These are phyloP conservation scores for Noctua janthina DNA, from an alignment of 2,888 invertebrate genomes.

Conservation along the genomic window DNA sequence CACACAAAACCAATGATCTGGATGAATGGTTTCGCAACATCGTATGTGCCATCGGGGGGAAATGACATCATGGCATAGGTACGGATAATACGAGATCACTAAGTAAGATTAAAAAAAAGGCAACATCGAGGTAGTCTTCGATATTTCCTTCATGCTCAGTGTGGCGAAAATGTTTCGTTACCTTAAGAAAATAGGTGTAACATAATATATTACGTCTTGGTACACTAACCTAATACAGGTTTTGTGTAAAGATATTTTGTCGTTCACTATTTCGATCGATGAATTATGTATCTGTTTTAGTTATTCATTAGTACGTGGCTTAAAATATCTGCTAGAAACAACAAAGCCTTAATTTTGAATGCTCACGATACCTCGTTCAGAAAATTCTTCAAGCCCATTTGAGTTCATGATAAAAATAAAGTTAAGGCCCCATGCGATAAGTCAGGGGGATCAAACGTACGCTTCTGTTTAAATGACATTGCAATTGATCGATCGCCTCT, in stretches of 20 bases:
- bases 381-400: slow-evolving; percentile 12
- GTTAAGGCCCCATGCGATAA: slow-evolving; percentile 64
- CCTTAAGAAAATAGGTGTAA: slow-evolving; percentile 42
- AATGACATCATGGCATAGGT: slow-evolving; percentile 45
- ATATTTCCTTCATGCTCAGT: slow-evolving; percentile 64
- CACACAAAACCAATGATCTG: slow-evolving; percentile 64
- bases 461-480: slow-evolving; percentile 84
- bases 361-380: neutral
- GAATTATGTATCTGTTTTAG: too few relatives aligned
- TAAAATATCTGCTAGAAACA: neutral
- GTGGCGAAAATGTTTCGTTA: slow-evolving; percentile 55
- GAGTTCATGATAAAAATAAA: slow-evolving; percentile 47
- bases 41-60: slow-evolving; percentile 52
- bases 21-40: slow-evolving; percentile 64
- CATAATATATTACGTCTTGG: neutral
- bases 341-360: neutral
- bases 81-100: slow-evolving; percentile 65
- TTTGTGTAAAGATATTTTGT: neutral
- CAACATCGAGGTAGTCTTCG: slow-evolving; percentile 53
- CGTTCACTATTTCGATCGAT: neutral
- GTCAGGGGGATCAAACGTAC: slow-evolving; percentile 77
- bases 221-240: neutral
- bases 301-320: neutral
- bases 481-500: slow-evolving; percentile 83
- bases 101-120: slow-evolving; percentile 73